phyloP scores from a whole-genome alignment of 2,797 vertebrate genomes.

The Melanogrammus aeglefinus region DNA sequence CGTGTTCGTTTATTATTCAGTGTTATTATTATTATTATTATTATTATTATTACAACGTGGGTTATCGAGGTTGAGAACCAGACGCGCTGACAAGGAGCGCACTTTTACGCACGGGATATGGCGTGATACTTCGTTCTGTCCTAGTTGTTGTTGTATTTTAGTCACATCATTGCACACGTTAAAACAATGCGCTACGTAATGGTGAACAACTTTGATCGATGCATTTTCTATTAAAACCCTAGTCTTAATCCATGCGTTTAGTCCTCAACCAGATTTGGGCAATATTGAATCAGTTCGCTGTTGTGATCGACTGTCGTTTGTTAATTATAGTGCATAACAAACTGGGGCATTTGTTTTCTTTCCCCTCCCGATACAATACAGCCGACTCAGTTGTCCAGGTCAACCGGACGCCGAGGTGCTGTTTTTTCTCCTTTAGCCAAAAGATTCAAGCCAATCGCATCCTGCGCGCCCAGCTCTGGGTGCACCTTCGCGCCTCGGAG shows the following conservation, averaged over 20 bases:
- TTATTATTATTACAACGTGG: background rate
- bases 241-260: background rate
- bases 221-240: background rate
- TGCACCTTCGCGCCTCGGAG: slow-evolving; percentile 84
- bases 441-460: slow-evolving; percentile 91
- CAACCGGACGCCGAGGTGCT: slow-evolving; percentile 90
- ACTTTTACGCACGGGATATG: background rate
- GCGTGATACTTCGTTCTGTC: background rate
- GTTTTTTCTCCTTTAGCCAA: slow-evolving; percentile 91
- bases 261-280: background rate
- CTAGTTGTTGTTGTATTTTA: background rate
- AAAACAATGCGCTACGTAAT: background rate
- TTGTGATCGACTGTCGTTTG: background rate
- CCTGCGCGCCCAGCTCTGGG: slow-evolving; percentile 92
- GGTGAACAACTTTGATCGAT: background rate
- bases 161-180: background rate
- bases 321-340: background rate
- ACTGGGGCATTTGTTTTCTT: background rate
- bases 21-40: background rate
- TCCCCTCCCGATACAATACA: slow-evolving; percentile 55
- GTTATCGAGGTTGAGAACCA: background rate
- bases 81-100: slow-evolving; percentile 39
- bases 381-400: slow-evolving; percentile 83
- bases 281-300: background rate
- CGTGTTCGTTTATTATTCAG: background rate